Evolutionary conservation across 2,888 invertebrate species (phyloP).

Genomic region (Sipha maydis): DNA sequence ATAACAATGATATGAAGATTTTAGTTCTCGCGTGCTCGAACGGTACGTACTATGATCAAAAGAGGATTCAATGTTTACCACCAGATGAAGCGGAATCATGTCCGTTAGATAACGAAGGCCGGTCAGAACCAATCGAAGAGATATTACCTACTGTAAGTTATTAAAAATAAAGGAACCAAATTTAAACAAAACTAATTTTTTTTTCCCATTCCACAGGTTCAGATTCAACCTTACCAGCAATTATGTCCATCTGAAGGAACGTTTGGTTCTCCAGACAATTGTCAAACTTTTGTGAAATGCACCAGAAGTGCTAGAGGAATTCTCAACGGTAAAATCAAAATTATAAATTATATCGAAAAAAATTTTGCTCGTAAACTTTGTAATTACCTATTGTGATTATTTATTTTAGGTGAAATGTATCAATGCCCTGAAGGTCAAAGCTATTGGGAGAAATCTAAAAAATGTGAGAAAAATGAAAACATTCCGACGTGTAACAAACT

Average conservation of each 20-base stretch:
- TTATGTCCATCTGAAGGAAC: conserved; percentile 78
- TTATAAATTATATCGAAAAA: not conserved
- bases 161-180: not conserved
- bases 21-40: conserved; percentile 81
- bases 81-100: conserved; percentile 69
- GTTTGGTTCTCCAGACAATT: conserved; percentile 77
- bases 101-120: conserved; percentile 32
- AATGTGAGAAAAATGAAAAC: conserved; percentile 76
- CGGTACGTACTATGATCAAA: conserved; percentile 80
- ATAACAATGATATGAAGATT: conserved; percentile 78
- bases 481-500: conserved; percentile 72
- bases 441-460: conserved; percentile 81
- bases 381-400: not conserved
- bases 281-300: conserved; percentile 79
- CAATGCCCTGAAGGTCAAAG: conserved; percentile 81
- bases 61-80: conserved; percentile 77
- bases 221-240: conserved; percentile 70
- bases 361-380: not conserved
- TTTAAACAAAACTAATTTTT: not conserved
- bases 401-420: conserved; percentile 75
- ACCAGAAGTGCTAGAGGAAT: conserved; percentile 69
- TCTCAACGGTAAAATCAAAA: conserved; percentile 64
- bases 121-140: conserved; percentile 20
- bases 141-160: conserved; percentile 48
- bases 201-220: conserved; percentile 72